Evolutionary conservation across 2,888 invertebrate genomes (phyloP).

Genomic region (Ypsolopha scabrella): DNA sequence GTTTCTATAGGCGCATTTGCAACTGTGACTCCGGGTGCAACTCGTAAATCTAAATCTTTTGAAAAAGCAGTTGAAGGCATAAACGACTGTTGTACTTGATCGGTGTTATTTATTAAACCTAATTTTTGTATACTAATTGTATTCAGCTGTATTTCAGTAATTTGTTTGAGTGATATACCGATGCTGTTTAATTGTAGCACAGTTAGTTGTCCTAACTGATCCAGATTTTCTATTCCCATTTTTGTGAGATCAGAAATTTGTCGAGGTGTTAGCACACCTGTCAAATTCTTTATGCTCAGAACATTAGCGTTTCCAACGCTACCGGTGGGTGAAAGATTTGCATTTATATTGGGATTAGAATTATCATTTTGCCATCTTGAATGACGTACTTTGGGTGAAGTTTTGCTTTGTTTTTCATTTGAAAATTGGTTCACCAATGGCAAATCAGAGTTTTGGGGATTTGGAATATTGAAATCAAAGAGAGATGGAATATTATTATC

Average conservation of each 20-base stretch:
- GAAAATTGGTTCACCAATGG: conserved; percentile 35
- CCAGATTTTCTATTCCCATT: conserved; percentile 72
- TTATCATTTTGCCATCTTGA: conserved; percentile 64
- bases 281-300: conserved; percentile 69
- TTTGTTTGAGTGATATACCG: conserved; percentile 71
- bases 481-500: conserved; percentile 54
- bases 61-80: conserved; percentile 14
- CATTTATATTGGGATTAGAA: conserved; percentile 34
- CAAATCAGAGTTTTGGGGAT: conserved; percentile 39
- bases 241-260: conserved; percentile 71
- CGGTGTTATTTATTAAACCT: conserved; percentile 52
- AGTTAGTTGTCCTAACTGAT: conserved; percentile 72
- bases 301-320: conserved; percentile 40
- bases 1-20: conserved; percentile 26
- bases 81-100: conserved; percentile 21
- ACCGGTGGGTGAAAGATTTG: conserved; percentile 34
- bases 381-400: conserved; percentile 57
- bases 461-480: conserved; percentile 58
- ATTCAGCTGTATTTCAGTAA: conserved; percentile 73
- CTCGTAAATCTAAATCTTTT: conserved; percentile 60
- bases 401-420: conserved; percentile 47
- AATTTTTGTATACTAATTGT: conserved; percentile 70
- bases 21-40: conserved; percentile 42
- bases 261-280: conserved; percentile 65
- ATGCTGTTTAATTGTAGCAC: conserved; percentile 71